Conservation (phyloP, 2,797 vertebrate species). For the Pangasius mekongensis region DNA sequence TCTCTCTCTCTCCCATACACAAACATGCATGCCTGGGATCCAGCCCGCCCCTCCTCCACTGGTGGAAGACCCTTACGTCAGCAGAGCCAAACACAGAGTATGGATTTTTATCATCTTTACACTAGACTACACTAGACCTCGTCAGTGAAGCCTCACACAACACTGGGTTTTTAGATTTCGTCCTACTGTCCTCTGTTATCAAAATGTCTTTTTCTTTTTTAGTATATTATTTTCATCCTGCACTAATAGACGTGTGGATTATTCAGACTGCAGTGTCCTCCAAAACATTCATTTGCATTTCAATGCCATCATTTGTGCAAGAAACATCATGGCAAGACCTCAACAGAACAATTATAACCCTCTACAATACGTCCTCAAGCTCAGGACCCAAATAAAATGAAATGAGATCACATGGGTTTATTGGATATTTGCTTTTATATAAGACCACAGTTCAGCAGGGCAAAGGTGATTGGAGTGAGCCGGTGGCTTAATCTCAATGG, state of each 20-base stretch:
- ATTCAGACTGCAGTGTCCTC: constrained; percentile 35
- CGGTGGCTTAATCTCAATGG: constrained; percentile 53
- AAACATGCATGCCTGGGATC: constrained; percentile 46
- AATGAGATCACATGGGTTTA: not conserved
- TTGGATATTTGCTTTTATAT: not conserved
- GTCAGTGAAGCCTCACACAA: not conserved
- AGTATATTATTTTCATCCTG: not conserved
- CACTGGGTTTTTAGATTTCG: not conserved
- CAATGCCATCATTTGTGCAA: constrained; percentile 19
- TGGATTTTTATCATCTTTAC: constrained; percentile 46
- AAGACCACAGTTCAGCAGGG: constrained; percentile 9
- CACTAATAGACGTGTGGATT: not conserved
- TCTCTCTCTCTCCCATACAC: constrained; percentile 42
- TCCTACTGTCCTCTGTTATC: not conserved
- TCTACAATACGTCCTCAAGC: no score
- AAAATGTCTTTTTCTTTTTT: not conserved
- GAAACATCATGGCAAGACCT: not conserved
- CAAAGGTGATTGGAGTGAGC: constrained; percentile 64
- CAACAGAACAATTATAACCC: not conserved
- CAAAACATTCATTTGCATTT: constrained; percentile 29
- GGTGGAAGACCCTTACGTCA: constrained; percentile 66
- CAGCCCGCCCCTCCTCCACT: constrained; percentile 59
- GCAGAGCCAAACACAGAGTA: constrained; percentile 60
- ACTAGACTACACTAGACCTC: constrained; percentile 27
- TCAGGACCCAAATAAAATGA: not conserved